phyloP scores from a whole-genome alignment of 2,888 invertebrate genomes.

The Leucozona laternaria region DNA sequence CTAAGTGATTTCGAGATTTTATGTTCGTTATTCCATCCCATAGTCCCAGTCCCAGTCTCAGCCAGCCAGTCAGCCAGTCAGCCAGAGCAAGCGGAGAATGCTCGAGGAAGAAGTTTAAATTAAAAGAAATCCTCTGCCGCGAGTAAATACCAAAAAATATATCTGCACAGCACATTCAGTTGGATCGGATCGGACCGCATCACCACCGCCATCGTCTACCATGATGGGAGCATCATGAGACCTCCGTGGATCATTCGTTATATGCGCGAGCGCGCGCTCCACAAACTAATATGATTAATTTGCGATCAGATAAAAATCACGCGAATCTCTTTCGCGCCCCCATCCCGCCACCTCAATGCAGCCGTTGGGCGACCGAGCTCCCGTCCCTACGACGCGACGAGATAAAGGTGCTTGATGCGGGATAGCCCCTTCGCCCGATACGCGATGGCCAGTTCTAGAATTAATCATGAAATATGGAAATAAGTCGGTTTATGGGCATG shows the following conservation, averaged over 20 bases:
- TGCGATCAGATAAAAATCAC: constrained; percentile 76
- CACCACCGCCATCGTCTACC: background rate
- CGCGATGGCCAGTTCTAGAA: constrained; percentile 70
- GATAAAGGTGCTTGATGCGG: constrained; percentile 21
- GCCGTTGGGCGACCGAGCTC: constrained; percentile 10
- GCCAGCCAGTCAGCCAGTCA: constrained; percentile 3
- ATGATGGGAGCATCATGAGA: constrained; percentile 48
- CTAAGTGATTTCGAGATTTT: constrained; percentile 73
- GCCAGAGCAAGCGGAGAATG: constrained; percentile 4
- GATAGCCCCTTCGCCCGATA: constrained; percentile 15
- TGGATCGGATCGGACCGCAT: constrained; percentile 1
- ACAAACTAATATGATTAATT: constrained; percentile 76
- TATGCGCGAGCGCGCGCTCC: constrained; percentile 73
- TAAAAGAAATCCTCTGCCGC: constrained; percentile 60
- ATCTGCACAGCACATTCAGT: background rate
- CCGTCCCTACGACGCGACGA: background rate
- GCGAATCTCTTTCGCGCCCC: constrained; percentile 65
- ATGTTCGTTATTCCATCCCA: constrained; percentile 50
- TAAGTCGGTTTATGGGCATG: constrained; percentile 76
- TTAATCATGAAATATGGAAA: constrained; percentile 76
- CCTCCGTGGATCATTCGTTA: constrained; percentile 72
- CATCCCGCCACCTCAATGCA: background rate
- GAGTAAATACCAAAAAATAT: constrained; percentile 25
- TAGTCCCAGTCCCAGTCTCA: no score
- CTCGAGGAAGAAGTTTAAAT: constrained; percentile 46